phyloP scores from a whole-genome alignment of 2,888 invertebrate species.

The Athalia circularis region DNA sequence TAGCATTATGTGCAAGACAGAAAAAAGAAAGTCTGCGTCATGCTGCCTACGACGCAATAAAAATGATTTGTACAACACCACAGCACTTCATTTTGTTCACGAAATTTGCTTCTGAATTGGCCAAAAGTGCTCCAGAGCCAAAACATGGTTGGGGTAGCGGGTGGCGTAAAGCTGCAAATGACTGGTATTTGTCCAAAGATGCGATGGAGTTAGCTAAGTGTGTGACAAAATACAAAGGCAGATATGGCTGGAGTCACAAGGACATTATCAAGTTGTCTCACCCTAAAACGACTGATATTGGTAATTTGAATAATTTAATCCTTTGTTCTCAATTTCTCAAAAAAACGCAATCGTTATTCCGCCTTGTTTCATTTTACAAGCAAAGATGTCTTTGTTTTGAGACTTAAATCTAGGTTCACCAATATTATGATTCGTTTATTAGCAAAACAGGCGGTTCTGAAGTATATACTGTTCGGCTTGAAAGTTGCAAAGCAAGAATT shows the following conservation, averaged over 20 bases:
- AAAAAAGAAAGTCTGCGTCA: constrained; percentile 74
- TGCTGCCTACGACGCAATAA: constrained; percentile 76
- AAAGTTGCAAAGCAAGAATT: constrained; percentile 75
- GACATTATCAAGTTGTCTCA: constrained; percentile 82
- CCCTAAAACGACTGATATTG: constrained; percentile 75
- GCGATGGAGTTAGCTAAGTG: constrained; percentile 80
- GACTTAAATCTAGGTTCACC: background rate
- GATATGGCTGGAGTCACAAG: constrained; percentile 83
- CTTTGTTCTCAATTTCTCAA: background rate
- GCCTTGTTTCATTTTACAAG: no score
- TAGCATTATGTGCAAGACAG: constrained; percentile 78
- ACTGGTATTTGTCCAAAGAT: constrained; percentile 81
- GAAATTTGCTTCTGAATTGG: constrained; percentile 76
- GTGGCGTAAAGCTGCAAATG: constrained; percentile 79
- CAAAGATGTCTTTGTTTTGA: background rate
- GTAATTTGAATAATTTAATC: constrained; percentile 72
- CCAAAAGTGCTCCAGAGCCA: constrained; percentile 59
- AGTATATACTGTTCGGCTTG: constrained; percentile 77
- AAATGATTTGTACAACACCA: constrained; percentile 78
- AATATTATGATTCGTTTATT: background rate
- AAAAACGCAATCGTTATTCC: no score
- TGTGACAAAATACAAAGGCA: constrained; percentile 79
- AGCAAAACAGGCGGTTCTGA: constrained; percentile 65
- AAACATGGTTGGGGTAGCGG: constrained; percentile 78
- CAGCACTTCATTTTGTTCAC: constrained; percentile 81